These are phyloP conservation scores for Coenobita brevimanus DNA, from an alignment of 1,140 invertebrate genomes.

Conservation along the genomic window DNA sequence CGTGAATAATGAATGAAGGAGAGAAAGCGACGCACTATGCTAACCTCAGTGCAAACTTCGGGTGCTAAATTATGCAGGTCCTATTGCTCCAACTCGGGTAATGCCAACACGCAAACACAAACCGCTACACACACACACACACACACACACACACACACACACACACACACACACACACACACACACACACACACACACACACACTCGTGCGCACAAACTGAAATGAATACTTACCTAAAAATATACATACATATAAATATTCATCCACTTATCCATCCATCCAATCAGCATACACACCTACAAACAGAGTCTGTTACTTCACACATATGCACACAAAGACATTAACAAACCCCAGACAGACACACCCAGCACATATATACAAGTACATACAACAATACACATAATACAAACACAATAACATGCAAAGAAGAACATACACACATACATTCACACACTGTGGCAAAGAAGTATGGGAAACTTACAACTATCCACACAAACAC, in stretches of 20 bases:
- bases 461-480: too few species aligned
- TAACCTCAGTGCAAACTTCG: too few species aligned
- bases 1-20: neutral
- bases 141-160: neutral
- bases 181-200: slow-evolving; percentile 2
- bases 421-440: too few species aligned
- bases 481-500: too few species aligned
- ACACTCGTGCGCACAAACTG: neutral
- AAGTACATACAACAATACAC: neutral
- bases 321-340: neutral
- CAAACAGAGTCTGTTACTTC: neutral
- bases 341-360: too few species aligned
- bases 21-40: neutral
- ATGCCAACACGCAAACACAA: neutral
- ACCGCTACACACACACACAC: neutral
- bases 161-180: slow-evolving; percentile 14
- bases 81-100: neutral
- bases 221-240: neutral
- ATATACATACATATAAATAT: neutral
- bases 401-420: neutral
- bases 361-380: too few species aligned
- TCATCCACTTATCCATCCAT: too few species aligned
- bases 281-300: neutral
- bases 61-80: too few species aligned
- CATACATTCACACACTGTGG: too few species aligned